These are phyloP conservation scores for Catostomus latipinnis DNA, from an alignment of 2,797 vertebrate genomes.

Conservation along the genomic window DNA sequence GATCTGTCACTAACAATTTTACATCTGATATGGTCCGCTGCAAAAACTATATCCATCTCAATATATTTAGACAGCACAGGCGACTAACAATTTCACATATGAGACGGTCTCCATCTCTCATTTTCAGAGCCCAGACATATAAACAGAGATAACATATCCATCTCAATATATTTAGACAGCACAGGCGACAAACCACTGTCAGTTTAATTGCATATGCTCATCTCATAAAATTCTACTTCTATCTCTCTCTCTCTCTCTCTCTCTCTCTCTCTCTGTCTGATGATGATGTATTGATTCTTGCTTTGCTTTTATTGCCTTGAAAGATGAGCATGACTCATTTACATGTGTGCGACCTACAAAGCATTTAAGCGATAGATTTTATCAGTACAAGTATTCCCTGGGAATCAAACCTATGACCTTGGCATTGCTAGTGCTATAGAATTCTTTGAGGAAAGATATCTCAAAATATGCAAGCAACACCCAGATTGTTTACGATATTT, in stretches of 20 bases:
- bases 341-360: too few species aligned
- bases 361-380: too few species aligned
- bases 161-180: constrained; percentile 16
- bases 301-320: constrained; percentile 27
- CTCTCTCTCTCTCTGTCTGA: neutral
- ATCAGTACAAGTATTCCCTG: too few species aligned
- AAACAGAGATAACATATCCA: constrained; percentile 2
- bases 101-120: neutral
- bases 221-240: constrained; percentile 12
- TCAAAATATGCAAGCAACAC: neutral
- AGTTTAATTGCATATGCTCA: constrained; percentile 23
- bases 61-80: neutral
- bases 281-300: constrained; percentile 10
- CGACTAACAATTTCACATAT: neutral
- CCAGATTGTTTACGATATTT: neutral
- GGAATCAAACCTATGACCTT: too few species aligned
- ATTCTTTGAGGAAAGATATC: constrained; percentile 1
- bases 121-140: neutral
- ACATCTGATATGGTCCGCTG: neutral
- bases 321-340: neutral
- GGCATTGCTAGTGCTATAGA: too few species aligned
- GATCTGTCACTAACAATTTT: constrained; percentile 34
- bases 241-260: neutral
- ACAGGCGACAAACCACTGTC: neutral
- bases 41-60: constrained; percentile 11